phyloP scores from a whole-genome alignment of 2,113 vertebrate genomes.

The Bettongia penicillata region DNA sequence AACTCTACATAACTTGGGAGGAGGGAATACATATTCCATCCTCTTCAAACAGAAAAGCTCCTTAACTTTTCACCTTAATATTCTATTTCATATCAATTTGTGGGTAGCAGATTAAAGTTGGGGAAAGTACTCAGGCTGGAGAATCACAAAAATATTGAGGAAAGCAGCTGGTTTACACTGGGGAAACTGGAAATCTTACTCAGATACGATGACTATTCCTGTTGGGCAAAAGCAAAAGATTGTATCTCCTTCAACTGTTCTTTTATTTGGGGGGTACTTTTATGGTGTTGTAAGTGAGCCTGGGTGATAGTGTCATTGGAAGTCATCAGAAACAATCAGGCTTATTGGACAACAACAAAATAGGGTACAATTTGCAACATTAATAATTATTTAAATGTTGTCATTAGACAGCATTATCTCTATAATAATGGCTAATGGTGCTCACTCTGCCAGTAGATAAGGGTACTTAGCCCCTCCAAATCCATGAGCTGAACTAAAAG shows the following conservation, averaged over 20 bases:
- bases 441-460: slow-evolving; percentile 72
- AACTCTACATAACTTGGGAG: background rate
- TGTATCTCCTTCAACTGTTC: slow-evolving; percentile 44
- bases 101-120: background rate
- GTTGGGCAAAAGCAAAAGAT: background rate
- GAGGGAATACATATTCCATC: background rate
- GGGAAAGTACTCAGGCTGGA: background rate
- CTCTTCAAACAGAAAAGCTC: background rate
- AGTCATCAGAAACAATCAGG: slow-evolving; percentile 65
- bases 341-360: slow-evolving; percentile 65
- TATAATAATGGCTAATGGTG: slow-evolving; percentile 68
- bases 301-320: slow-evolving; percentile 8
- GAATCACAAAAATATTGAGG: background rate
- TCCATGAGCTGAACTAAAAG: slow-evolving; percentile 59
- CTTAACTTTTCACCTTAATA: background rate
- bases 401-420: slow-evolving; percentile 59
- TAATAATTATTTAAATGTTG: slow-evolving; percentile 76
- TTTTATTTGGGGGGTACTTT: background rate
- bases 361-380: slow-evolving; percentile 64
- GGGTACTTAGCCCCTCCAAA: slow-evolving; percentile 58
- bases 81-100: background rate
- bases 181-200: background rate
- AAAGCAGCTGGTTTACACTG: background rate
- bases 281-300: slow-evolving; percentile 36
- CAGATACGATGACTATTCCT: background rate